Conservation (phyloP, 2,797 vertebrate genomes). For the Acanthis flammea region DNA sequence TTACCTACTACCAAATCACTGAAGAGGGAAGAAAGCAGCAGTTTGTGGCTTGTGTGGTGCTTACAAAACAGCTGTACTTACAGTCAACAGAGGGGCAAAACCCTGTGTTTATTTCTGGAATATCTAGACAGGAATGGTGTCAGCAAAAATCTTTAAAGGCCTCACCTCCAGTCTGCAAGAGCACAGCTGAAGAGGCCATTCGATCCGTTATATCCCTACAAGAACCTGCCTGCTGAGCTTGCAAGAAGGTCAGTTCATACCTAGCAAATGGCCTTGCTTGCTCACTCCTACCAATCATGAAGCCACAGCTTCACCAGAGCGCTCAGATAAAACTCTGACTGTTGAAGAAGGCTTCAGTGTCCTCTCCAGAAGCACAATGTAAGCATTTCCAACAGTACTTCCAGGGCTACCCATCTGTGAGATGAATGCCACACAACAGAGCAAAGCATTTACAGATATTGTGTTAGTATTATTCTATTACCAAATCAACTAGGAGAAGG, state of each 20-base stretch:
- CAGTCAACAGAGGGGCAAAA: neutral
- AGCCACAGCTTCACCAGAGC: neutral
- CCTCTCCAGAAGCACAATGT: neutral
- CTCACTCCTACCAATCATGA: neutral
- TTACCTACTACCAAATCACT: neutral
- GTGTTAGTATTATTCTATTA: neutral
- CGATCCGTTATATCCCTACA: rapidly evolving
- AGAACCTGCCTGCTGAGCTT: neutral
- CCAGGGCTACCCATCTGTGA: neutral
- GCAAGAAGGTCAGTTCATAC: neutral
- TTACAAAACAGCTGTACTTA: neutral
- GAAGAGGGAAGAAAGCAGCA: neutral
- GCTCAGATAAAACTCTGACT: neutral
- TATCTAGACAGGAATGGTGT: neutral
- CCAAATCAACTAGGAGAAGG: neutral
- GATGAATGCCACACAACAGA: neutral
- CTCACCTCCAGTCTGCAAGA: neutral
- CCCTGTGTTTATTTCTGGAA: neutral
- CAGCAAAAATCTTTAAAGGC: neutral
- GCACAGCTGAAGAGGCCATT: neutral
- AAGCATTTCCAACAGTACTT: neutral
- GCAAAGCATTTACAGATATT: neutral
- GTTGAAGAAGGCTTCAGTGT: neutral
- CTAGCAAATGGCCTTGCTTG: neutral
- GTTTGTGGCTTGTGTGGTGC: neutral